Evolutionary conservation across 1,140 invertebrate genomes (phyloP).

Genomic region (Episyrphus balteatus): DNA sequence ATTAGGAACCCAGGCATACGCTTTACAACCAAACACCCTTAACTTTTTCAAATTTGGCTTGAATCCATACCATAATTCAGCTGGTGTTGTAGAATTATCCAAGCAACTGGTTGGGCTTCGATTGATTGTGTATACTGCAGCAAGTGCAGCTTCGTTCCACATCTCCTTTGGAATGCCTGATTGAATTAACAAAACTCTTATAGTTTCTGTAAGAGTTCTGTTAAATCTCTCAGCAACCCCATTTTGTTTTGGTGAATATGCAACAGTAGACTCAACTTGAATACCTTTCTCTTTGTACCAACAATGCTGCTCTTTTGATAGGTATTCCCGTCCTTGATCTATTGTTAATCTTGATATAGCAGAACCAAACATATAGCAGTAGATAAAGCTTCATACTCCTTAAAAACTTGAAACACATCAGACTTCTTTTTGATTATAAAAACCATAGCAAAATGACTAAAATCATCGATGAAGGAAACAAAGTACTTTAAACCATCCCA

Average conservation of each 20-base stretch:
- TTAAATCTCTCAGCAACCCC: no score
- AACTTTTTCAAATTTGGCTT: conserved; percentile 19
- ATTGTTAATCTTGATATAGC: no score
- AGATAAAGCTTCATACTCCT: no score
- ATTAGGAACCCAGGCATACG: conserved; percentile 10
- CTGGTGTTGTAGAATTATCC: conserved; percentile 12
- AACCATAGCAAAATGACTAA: no score
- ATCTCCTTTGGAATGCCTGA: conserved; percentile 12
- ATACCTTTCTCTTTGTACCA: conserved; percentile 1
- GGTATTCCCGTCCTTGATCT: background rate
- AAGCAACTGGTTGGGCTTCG: conserved; percentile 7
- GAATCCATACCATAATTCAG: conserved; percentile 21
- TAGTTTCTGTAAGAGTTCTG: no score
- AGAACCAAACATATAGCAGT: no score
- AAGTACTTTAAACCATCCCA: no score
- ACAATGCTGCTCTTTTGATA: conserved; percentile 1
- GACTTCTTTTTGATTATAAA: no score
- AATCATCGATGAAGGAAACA: no score
- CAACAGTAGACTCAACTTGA: conserved; percentile 1
- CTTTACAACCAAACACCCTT: conserved; percentile 18
- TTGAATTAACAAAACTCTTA: conserved; percentile 11
- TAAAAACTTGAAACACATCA: no score
- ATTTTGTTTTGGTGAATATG: conserved; percentile 1
- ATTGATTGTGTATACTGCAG: no score
- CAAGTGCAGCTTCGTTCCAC: conserved; percentile 26